Evolutionary conservation across 2,797 vertebrate species (phyloP).

Genomic region (Parauchenoglanis ngamensis): DNA sequence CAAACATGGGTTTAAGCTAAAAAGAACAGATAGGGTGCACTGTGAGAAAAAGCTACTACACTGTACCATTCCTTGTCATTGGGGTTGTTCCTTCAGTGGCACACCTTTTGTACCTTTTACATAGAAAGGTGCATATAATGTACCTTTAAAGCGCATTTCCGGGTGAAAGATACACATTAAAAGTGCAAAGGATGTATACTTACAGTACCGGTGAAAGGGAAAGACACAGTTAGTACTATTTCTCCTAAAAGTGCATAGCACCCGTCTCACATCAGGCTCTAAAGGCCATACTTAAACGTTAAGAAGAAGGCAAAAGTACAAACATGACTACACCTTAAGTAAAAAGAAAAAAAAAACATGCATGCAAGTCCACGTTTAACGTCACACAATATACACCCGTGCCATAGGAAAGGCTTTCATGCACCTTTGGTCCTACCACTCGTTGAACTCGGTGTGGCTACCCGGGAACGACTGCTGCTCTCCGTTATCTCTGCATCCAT

Average conservation of each 20-base stretch:
- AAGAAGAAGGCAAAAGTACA: conserved; percentile 70
- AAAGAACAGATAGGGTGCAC: neutral
- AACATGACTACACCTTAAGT: conserved; percentile 43
- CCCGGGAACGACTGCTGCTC: conserved; percentile 82
- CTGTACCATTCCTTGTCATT: neutral
- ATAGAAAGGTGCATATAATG: neutral
- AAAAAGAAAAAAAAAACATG: neutral
- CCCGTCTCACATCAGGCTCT: neutral
- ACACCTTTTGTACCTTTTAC: neutral
- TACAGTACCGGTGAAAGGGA: too few relatives aligned
- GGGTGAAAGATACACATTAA: neutral
- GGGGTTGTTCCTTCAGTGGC: neutral
- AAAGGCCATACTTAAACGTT: neutral
- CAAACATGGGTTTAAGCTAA: neutral
- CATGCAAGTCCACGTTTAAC: conserved; percentile 5
- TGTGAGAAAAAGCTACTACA: neutral
- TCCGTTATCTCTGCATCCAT: conserved; percentile 83
- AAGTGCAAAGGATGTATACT: neutral
- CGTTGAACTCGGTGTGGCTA: conserved; percentile 81
- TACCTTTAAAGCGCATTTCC: neutral
- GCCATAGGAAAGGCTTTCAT: conserved; percentile 35
- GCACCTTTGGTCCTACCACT: conserved; percentile 83
- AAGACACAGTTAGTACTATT: neutral
- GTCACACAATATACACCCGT: neutral
- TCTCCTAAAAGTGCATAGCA: neutral